Percentiles rank a stretch among this genome's conserved stretches.
These are phyloP conservation scores for Tupiocoris notatus DNA, from an alignment of 2,888 invertebrate species.

Conservation along the genomic window DNA sequence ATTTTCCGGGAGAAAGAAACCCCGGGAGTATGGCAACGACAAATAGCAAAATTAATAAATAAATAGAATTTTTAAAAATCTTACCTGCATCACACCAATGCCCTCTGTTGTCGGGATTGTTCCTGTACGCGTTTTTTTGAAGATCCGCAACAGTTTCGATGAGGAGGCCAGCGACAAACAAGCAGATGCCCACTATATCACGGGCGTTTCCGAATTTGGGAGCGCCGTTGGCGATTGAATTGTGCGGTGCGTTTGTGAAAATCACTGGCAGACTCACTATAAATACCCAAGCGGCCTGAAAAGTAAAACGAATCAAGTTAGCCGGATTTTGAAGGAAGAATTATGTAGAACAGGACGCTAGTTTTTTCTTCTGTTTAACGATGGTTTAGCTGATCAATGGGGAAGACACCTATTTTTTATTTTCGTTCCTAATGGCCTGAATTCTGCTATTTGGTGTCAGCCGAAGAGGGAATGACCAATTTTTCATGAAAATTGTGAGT, in stretches of 20 bases:
- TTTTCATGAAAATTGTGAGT: too few relatives aligned
- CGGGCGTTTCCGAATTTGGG: conserved; percentile 82
- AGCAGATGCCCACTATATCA: conserved; percentile 79
- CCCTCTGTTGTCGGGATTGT: conserved; percentile 83
- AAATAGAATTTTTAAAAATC: neutral
- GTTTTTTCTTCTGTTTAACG: too few relatives aligned
- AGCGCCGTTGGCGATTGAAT: conserved; percentile 63
- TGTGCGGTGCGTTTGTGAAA: conserved; percentile 81
- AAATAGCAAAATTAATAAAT: neutral
- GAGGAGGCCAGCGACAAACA: conserved; percentile 77
- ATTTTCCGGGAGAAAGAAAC: too few relatives aligned
- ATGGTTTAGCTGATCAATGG: too few relatives aligned
- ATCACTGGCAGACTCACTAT: conserved; percentile 88
- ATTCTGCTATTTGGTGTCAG: too few relatives aligned
- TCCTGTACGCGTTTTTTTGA: conserved; percentile 86
- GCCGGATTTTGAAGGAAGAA: too few relatives aligned
- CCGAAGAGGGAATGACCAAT: too few relatives aligned
- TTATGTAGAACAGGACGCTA: too few relatives aligned
- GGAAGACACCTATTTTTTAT: too few relatives aligned
- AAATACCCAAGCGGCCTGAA: conserved; percentile 89
- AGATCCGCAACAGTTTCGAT: conserved; percentile 88
- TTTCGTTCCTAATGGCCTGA: too few relatives aligned
- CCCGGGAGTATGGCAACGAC: too few relatives aligned
- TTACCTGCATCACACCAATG: conserved; percentile 87
- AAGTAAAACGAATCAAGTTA: too few relatives aligned